phyloP scores from a whole-genome alignment of 2,888 invertebrate genomes.

The Chorisops tibialis region DNA sequence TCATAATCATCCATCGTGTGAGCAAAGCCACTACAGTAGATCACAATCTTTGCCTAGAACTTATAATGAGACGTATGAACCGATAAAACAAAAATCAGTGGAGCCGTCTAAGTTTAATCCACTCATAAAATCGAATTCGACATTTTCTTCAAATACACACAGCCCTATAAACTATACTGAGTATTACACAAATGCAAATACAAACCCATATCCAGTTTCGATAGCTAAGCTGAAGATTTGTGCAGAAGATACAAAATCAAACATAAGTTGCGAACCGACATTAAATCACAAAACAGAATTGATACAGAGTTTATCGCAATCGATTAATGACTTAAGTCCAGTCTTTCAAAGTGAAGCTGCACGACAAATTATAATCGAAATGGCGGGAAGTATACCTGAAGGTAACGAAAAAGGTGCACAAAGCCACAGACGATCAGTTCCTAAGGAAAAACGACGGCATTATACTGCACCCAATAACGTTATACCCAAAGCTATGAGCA shows the following conservation, averaged over 20 bases:
- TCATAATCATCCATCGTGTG: slow-evolving; percentile 37
- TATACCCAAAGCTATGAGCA: slow-evolving; percentile 61
- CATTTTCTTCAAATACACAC: slow-evolving; percentile 25
- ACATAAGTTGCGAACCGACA: too few relatives aligned
- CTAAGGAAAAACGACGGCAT: slow-evolving; percentile 79
- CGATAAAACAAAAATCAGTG: not conserved
- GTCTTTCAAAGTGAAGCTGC: slow-evolving; percentile 86
- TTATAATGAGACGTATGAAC: slow-evolving; percentile 35
- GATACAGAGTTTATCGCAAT: slow-evolving; percentile 50
- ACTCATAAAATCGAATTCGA: slow-evolving; percentile 1
- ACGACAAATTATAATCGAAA: slow-evolving; percentile 79
- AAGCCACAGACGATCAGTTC: slow-evolving; percentile 66
- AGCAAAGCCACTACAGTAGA: slow-evolving; percentile 46
- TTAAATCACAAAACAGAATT: too few relatives aligned
- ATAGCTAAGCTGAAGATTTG: too few relatives aligned
- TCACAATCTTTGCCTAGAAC: slow-evolving; percentile 58
- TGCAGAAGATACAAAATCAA: too few relatives aligned
- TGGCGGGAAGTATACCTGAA: slow-evolving; percentile 57
- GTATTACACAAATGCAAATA: too few relatives aligned
- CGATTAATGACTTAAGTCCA: slow-evolving; percentile 63
- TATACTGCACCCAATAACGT: slow-evolving; percentile 80
- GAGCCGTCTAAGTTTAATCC: slow-evolving; percentile 12
- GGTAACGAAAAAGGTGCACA: slow-evolving; percentile 54
- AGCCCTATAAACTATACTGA: slow-evolving; percentile 37
- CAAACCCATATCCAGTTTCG: slow-evolving; percentile 37